Evolutionary conservation across 1,140 invertebrate species (phyloP), one percentile per base, ranked within the genome.

Genomic region (Drosophila pectinifera): DNA sequence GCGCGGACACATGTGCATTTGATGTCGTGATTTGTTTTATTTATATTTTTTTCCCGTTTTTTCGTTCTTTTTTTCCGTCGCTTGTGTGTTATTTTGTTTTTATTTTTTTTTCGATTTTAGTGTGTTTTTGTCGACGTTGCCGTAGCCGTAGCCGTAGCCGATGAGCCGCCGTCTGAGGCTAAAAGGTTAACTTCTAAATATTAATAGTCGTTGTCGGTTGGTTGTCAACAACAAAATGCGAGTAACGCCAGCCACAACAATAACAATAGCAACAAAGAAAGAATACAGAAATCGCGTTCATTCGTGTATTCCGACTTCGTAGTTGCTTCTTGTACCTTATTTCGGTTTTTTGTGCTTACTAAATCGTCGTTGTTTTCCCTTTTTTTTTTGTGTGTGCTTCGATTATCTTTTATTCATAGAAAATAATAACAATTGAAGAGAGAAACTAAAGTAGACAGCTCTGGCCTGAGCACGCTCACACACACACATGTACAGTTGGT

Each of bases 111-210:
- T n/a, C n/a, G 67, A 55, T 54, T 73, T 45, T 76, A 54, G 49
- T 63, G 74, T 67, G 79, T 78, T 88, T 83, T 41, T 85, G 55
- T 67, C 42, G 43, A 70, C 48, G 63, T 57, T 80, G 84, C 70
- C 84, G 82, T 86, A 83, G 80, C 80, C 84, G 82, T 86, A 83
- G 80, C 80, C 80, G 72, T 84, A 88, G 82, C 82, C 83, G 69
- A 88, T 86, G 83, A 80, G 79, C 84, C 75, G 82, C 70, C 74
- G 76, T 82, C 63, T 65, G 55, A 84, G 90, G 90, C 90, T 91
- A 91, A 91, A 90, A 91, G 90, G 90, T 91, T 91, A 91, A 91
- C 90, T 91, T 91, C 90, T 91, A 91, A 91, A 91, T 91, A 91
- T 91, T 91, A 91, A 91, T 91, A 91, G 90, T 84, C 86, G 86